Evolutionary conservation across 2,888 invertebrate species (phyloP).

Genomic region (Drosophila histrio): DNA sequence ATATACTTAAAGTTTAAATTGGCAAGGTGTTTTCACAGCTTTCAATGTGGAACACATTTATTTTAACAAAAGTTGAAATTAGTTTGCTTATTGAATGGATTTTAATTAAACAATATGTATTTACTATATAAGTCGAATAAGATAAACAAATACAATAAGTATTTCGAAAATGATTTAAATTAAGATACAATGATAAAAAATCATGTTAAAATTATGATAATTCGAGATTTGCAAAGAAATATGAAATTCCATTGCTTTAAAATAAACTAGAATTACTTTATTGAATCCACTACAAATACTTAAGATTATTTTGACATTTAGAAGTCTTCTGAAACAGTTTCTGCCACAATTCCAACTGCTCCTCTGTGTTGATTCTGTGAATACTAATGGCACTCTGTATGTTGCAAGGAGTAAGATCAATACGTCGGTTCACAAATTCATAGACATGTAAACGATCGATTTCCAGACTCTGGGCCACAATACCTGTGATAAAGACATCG

Average conservation of each 20-base stretch:
- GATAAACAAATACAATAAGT: no score
- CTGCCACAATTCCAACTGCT: constrained; percentile 95
- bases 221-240: no score
- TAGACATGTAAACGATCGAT: constrained; percentile 89
- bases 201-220: no score
- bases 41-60: no score
- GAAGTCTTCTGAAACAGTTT: constrained; percentile 90
- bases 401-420: constrained; percentile 91
- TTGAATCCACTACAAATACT: neutral
- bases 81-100: no score
- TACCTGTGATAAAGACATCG: constrained; percentile 95
- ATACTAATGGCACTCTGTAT: constrained; percentile 92
- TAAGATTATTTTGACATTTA: constrained; percentile 87
- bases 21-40: no score
- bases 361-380: constrained; percentile 94
- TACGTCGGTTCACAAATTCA: constrained; percentile 92
- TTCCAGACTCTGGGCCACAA: constrained; percentile 90
- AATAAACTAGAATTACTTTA: neutral
- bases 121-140: no score
- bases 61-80: no score
- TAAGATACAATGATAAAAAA: no score
- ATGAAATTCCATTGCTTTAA: neutral
- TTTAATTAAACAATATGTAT: no score
- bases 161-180: no score
- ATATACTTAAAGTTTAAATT: no score